These are phyloP conservation scores for Myopa tessellatipennis DNA, from an alignment of 2,888 invertebrate species.

Conservation along the genomic window DNA sequence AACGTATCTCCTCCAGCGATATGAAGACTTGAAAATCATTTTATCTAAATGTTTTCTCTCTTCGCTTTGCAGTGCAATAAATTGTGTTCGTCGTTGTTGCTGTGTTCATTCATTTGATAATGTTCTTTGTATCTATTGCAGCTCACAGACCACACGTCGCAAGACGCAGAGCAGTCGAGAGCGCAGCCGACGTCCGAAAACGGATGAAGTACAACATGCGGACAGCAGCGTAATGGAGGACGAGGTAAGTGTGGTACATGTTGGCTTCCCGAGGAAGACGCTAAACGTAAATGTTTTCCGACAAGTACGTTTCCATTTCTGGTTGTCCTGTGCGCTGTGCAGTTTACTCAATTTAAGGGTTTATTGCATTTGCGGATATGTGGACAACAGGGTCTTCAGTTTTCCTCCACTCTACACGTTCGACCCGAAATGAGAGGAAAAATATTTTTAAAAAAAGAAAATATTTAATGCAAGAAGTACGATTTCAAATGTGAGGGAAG, in stretches of 20 bases:
- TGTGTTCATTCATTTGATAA: neutral
- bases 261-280: neutral
- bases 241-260: conserved; percentile 60
- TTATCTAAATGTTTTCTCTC: conserved; percentile 35
- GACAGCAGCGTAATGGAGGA: conserved; percentile 67
- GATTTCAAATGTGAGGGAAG: neutral
- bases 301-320: conserved; percentile 1
- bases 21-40: conserved; percentile 35
- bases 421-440: conserved; percentile 7
- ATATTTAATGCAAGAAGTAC: neutral
- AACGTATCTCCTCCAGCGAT: conserved; percentile 3
- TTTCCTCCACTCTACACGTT: neutral
- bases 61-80: conserved; percentile 10
- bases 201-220: conserved; percentile 65
- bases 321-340: neutral
- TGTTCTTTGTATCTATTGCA: conserved; percentile 42
- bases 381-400: conserved; percentile 29
- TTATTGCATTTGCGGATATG: conserved; percentile 51
- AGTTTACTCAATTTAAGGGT: conserved; percentile 41
- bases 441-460: neutral
- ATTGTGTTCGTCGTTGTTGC: neutral
- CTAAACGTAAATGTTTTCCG: neutral
- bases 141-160: conserved; percentile 61
- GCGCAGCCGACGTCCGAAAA: conserved; percentile 64
- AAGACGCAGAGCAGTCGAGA: conserved; percentile 63